phyloP scores from a whole-genome alignment of 2,888 invertebrate genomes.

The Masnerella sp. region DNA sequence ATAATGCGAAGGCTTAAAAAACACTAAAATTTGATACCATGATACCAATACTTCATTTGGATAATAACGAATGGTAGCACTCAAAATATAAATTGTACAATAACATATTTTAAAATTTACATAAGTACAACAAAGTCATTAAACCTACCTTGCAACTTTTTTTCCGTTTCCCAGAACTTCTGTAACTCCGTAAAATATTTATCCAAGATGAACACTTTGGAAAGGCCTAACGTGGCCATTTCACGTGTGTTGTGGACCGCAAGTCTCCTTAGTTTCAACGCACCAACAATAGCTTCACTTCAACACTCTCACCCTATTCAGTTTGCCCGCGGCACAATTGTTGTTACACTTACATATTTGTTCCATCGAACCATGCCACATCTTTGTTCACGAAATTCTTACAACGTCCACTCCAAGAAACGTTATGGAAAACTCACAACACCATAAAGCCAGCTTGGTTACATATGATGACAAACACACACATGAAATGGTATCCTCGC shows the following conservation, averaged over 20 bases:
- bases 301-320: slow-evolving; percentile 32
- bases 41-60: too few species aligned
- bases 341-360: slow-evolving; percentile 74
- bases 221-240: slow-evolving; percentile 97
- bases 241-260: slow-evolving; percentile 69
- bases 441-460: too few species aligned
- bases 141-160: slow-evolving; percentile 97
- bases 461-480: too few species aligned
- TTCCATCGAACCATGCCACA: slow-evolving; percentile 16
- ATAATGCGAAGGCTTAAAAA: too few species aligned
- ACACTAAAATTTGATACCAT: too few species aligned
- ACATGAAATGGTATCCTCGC: not conserved
- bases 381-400: not conserved
- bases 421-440: slow-evolving; percentile 18
- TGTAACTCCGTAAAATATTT: slow-evolving; percentile 97
- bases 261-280: slow-evolving; percentile 62
- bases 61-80: too few species aligned
- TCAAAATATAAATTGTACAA: too few species aligned
- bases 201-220: slow-evolving; percentile 98
- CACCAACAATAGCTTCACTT: slow-evolving; percentile 37
- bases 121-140: too few species aligned
- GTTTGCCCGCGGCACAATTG: slow-evolving; percentile 68
- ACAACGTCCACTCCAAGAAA: slow-evolving; percentile 20
- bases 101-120: too few species aligned
- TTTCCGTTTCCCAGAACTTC: slow-evolving; percentile 98